Conservation (phyloP, 1,140 invertebrate genomes). For the Diabrotica undecimpunctata region DNA sequence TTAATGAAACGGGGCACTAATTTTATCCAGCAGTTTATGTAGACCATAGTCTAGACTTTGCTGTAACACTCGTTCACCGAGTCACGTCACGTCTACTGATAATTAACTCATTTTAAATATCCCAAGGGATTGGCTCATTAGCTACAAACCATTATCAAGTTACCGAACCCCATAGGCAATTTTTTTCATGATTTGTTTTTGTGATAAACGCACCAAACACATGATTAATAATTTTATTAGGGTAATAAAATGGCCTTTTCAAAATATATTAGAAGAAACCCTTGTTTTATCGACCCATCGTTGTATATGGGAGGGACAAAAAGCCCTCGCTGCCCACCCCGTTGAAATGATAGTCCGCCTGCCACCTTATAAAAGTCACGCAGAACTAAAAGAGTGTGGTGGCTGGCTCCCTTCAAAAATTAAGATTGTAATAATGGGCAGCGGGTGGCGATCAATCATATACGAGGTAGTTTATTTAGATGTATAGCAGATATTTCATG, state of each 20-base stretch:
- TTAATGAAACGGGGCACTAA: too few relatives aligned
- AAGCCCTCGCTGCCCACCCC: background rate
- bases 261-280: background rate
- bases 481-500: too few relatives aligned
- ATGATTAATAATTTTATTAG: conserved; percentile 3
- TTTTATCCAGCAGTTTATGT: too few relatives aligned
- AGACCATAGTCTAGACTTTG: too few relatives aligned
- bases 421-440: background rate
- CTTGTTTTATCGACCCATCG: background rate
- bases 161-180: background rate
- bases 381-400: background rate
- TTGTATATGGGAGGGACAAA: background rate
- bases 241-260: conserved; percentile 2
- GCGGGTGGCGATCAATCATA: too few relatives aligned
- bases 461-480: too few relatives aligned
- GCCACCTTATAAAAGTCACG: background rate
- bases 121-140: background rate
- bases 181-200: background rate
- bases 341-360: background rate
- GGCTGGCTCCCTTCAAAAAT: background rate
- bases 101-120: background rate
- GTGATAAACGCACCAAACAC: background rate
- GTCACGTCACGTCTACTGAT: background rate
- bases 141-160: background rate
- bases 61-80: too few relatives aligned